A percentile compares a stretch with the other conserved stretches of the same genome.
Conservation (phyloP, 2,797 vertebrate genomes). For the Rhadinocentrus ornatus region DNA sequence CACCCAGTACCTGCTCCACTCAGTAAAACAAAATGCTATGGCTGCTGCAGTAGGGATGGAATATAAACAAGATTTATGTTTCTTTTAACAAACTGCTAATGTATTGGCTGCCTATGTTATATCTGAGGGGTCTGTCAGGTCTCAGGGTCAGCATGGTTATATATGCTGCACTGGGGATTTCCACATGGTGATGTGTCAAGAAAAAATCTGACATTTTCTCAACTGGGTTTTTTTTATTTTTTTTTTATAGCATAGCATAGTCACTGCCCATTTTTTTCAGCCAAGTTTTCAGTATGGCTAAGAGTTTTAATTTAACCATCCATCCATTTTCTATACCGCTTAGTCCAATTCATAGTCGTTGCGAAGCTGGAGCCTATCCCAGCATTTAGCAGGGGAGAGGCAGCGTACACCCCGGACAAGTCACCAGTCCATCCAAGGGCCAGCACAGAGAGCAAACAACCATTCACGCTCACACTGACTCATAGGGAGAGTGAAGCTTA, state of each 20-base stretch:
- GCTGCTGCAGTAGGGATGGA: background rate
- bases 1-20: constrained; percentile 21
- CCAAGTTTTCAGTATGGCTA: background rate
- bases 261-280: background rate
- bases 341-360: no score
- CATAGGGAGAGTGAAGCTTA: no score
- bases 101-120: constrained; percentile 25
- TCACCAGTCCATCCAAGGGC: no score
- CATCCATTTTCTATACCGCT: no score
- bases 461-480: no score
- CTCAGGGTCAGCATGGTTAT: background rate
- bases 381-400: no score
- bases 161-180: background rate
- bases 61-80: constrained; percentile 11
- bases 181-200: background rate
- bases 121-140: constrained; percentile 3
- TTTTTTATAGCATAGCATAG: background rate
- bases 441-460: no score
- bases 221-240: background rate
- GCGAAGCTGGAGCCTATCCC: no score
- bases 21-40: constrained; percentile 27
- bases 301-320: background rate
- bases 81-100: constrained; percentile 25
- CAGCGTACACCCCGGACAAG: no score
- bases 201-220: background rate